Base-by-base conservation (phyloP, 2,113 vertebrate genomes). In the Symphodus melops region DNA sequence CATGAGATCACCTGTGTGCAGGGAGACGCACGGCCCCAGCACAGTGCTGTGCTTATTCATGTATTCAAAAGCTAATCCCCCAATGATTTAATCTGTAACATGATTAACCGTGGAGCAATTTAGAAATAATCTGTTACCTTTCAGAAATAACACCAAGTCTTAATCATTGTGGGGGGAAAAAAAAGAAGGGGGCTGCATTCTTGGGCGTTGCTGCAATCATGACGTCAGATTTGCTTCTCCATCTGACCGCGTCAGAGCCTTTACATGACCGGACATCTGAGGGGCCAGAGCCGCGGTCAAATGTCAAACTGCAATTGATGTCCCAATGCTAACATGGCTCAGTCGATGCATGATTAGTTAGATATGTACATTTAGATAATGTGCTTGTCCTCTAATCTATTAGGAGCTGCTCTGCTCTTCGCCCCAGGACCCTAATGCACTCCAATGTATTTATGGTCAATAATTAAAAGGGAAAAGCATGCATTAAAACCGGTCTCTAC, bases 381-480 rank as follows among this genome's bases (percentile, higher is more conserved):
- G 89, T 92, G 92, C 90, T 89, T 89, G 88, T 82, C 87, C 88
- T 74, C 72, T 91, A 90, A 93, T 94, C 92, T 93, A 94, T 92
- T 83, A 87, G 90, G 84, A 91, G 86, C 72, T 44, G 68, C 81
- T 83, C 82, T 78, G 77, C 79, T 88, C 84, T 86, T 89, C 76
- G 59, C 86, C 88, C 79, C 52, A n/a, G 49, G 82, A 79, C 88
- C 90, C 90, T 94, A 94, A 95, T 94, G 93, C 89, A 94, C 93
- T 93, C 82, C 88, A 94, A 93, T 88, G 92, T 93, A 94, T 95
- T 94, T 94, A 94, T 93, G 92, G 93, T 91, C 89, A 94, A 95
- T 94, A 94, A 95, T 94, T 94, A 94, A 95, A 95, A 94, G 89
- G 90, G 91, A 93, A 94, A 95, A 93, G 94, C 93, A 90, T 93